Conservation (phyloP, 2,797 vertebrate species). For the Pelodytes ibericus region DNA sequence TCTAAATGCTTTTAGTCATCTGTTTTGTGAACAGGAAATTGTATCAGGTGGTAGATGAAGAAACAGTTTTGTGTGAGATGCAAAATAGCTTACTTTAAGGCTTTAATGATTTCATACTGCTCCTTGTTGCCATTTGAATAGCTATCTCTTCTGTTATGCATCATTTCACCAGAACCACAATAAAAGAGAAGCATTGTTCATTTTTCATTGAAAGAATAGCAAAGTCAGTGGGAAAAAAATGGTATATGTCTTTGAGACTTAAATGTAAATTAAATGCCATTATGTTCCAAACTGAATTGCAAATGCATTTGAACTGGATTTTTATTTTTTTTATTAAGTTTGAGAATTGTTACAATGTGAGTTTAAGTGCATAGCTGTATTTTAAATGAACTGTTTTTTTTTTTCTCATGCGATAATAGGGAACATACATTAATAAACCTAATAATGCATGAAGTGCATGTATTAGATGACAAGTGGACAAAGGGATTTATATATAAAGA, state of each 20-base stretch:
- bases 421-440: background rate
- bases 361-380: background rate
- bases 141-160: slow-evolving; percentile 45
- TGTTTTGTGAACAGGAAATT: slow-evolving; percentile 34
- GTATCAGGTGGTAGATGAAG: slow-evolving; percentile 26
- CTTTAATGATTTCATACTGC: slow-evolving; percentile 43
- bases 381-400: no score
- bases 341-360: background rate
- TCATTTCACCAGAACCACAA: slow-evolving; percentile 40
- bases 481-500: no score
- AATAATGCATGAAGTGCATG: background rate
- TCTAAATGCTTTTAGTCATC: slow-evolving; percentile 44
- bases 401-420: no score
- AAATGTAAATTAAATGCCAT: slow-evolving; percentile 13
- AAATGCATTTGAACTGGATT: background rate
- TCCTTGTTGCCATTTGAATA: slow-evolving; percentile 40
- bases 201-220: slow-evolving; percentile 19
- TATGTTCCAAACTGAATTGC: background rate
- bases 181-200: slow-evolving; percentile 36
- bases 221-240: slow-evolving; percentile 18
- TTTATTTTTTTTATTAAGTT: background rate
- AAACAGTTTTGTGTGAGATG: slow-evolving; percentile 27
- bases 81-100: slow-evolving; percentile 18
- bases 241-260: slow-evolving; percentile 6
- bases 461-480: no score